Evolutionary conservation across 2,113 vertebrate genomes (phyloP).

Genomic region (Ariopsis seemanni): DNA sequence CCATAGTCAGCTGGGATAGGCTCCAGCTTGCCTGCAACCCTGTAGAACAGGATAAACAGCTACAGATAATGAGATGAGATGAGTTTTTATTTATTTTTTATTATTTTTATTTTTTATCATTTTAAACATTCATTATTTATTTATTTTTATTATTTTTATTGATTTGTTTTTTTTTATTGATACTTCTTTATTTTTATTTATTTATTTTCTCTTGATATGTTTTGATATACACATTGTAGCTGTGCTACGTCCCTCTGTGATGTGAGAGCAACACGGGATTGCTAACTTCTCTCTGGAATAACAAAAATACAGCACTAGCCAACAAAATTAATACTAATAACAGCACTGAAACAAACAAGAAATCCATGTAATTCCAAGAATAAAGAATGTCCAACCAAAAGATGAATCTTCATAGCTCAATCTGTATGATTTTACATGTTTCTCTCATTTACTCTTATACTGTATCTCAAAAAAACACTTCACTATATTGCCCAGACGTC

Average conservation of each 20-base stretch:
- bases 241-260: background rate
- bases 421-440: background rate
- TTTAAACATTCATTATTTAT: too few species aligned
- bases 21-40: too few species aligned
- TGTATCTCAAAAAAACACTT: background rate
- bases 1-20: too few species aligned
- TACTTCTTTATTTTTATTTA: too few species aligned
- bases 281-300: background rate
- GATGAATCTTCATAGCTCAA: background rate
- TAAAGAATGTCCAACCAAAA: background rate
- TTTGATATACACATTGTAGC: background rate
- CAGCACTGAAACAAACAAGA: background rate
- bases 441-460: background rate
- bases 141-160: too few species aligned
- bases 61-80: too few species aligned
- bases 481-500: background rate
- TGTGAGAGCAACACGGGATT: background rate
- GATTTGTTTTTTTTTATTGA: too few species aligned
- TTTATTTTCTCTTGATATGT: background rate
- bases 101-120: too few species aligned
- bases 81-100: too few species aligned
- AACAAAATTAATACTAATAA: background rate
- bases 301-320: background rate
- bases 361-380: background rate
- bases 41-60: too few species aligned